Percentiles rank a stretch among this genome's conserved stretches.
Conservation (phyloP, 2,888 invertebrate genomes). For the Drosophila subquinaria region DNA sequence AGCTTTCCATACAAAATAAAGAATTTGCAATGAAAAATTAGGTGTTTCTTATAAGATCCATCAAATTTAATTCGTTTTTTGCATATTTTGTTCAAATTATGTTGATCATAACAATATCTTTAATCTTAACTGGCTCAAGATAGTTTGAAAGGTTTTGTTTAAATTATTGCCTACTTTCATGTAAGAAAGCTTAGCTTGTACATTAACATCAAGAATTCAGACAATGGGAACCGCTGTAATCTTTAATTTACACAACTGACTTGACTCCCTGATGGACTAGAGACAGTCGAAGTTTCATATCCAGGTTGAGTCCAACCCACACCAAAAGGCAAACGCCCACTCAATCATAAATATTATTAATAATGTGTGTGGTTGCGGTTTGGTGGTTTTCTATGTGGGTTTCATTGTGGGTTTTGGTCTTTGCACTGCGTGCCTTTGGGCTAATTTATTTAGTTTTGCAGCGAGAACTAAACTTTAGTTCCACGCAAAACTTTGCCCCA, state of each 20-base stretch:
- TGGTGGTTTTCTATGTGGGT: slow-evolving; percentile 16
- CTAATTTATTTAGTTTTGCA: slow-evolving; percentile 75
- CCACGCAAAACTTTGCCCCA: slow-evolving; percentile 26
- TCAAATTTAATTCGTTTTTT: no score
- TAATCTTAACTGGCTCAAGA: background rate
- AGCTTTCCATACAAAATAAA: no score
- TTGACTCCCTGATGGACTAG: slow-evolving; percentile 34
- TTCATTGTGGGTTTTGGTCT: slow-evolving; percentile 32
- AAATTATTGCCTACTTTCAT: background rate
- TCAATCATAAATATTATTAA: slow-evolving; percentile 81
- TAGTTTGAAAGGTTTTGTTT: background rate
- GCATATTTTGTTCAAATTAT: background rate
- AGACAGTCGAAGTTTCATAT: background rate
- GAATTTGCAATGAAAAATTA: no score
- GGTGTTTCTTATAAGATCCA: no score
- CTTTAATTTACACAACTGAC: slow-evolving; percentile 66
- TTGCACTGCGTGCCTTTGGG: slow-evolving; percentile 54
- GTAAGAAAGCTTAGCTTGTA: slow-evolving; percentile 32
- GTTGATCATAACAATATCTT: background rate
- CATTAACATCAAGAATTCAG: slow-evolving; percentile 60
- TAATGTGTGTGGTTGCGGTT: slow-evolving; percentile 72
- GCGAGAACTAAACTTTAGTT: slow-evolving; percentile 51
- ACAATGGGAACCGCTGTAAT: slow-evolving; percentile 40
- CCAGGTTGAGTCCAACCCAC: background rate
- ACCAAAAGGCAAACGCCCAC: slow-evolving; percentile 45